phyloP scores from a whole-genome alignment of 2,888 invertebrate species.

The Ashinkailepas kermadecensis region DNA sequence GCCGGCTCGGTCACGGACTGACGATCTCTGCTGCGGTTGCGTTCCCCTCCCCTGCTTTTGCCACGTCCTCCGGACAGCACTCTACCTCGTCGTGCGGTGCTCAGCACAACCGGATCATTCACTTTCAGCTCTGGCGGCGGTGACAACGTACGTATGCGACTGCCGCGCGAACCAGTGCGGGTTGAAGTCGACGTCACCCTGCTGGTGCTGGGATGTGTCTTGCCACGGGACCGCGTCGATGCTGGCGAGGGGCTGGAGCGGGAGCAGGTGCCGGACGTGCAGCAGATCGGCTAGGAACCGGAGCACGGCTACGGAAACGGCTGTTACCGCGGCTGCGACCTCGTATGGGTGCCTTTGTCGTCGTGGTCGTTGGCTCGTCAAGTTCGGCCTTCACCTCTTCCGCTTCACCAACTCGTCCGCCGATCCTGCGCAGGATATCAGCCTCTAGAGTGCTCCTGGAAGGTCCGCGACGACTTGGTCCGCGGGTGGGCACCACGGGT shows the following conservation, averaged over 20 bases:
- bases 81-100: neutral
- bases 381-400: neutral
- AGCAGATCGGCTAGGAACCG: neutral
- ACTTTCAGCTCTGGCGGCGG: neutral
- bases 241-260: no score
- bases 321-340: neutral
- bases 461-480: neutral
- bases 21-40: slow-evolving; percentile 62
- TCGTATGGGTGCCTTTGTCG: no score
- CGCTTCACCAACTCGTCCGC: neutral
- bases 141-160: neutral
- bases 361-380: neutral
- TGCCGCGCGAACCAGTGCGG: neutral
- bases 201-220: no score
- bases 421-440: neutral
- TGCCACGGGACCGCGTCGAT: neutral
- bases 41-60: slow-evolving; percentile 59
- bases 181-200: neutral
- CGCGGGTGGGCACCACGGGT: no score
- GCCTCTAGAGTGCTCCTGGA: neutral
- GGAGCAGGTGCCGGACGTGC: neutral
- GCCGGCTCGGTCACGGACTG: slow-evolving; percentile 48
- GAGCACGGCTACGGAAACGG: neutral
- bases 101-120: neutral
- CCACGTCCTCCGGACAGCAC: slow-evolving; percentile 27